These are phyloP conservation scores for Drosophila emarginata DNA, from an alignment of 2,888 invertebrate genomes.

Conservation along the genomic window DNA sequence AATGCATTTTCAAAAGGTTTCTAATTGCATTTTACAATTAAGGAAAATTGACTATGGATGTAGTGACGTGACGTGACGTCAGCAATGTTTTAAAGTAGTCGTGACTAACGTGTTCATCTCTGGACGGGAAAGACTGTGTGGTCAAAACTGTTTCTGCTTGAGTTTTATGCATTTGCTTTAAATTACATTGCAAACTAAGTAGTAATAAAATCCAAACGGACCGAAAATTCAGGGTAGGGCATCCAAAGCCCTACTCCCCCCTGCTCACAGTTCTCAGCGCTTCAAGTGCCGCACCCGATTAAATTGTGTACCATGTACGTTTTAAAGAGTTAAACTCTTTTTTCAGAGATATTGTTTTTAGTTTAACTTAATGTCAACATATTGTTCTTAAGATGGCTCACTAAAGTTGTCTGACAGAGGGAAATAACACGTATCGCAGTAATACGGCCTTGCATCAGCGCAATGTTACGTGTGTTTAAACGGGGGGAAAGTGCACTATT, in stretches of 20 bases:
- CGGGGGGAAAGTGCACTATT: not conserved
- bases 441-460: constrained; percentile 21
- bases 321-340: no score
- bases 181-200: not conserved
- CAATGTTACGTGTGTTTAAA: not conserved
- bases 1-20: not conserved
- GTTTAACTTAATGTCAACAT: not conserved
- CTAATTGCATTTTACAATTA: constrained; percentile 6
- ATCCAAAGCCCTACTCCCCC: no score
- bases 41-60: not conserved
- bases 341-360: not conserved
- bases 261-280: no score
- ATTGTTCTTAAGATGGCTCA: not conserved
- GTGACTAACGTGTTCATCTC: constrained; percentile 2
- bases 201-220: not conserved
- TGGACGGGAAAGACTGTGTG: not conserved
- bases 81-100: not conserved
- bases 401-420: no score
- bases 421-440: not conserved
- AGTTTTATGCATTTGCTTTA: not conserved
- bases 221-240: not conserved
- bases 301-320: no score
- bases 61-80: not conserved
- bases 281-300: no score
- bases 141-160: no score